Evolutionary conservation across 2,888 invertebrate genomes (phyloP).

Genomic region (Frankliniella intonsa): DNA sequence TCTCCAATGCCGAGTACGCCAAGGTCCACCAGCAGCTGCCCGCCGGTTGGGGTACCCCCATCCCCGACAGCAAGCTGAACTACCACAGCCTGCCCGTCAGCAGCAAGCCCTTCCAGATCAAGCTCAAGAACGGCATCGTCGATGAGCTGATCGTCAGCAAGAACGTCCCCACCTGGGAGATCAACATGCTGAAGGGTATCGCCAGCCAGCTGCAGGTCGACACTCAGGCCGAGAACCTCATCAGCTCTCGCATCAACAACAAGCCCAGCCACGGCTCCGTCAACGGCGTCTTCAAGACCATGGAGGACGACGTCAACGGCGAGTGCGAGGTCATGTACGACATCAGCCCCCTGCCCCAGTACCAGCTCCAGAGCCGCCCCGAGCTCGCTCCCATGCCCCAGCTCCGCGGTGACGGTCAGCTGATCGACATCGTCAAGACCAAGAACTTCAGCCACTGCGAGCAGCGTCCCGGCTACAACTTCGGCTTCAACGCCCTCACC

Average conservation of each 20-base stretch:
- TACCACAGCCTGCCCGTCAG: constrained; percentile 54
- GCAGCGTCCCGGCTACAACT: constrained; percentile 59
- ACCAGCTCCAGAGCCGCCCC: constrained; percentile 53
- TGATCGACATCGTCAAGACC: constrained; percentile 60
- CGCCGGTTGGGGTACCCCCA: constrained; percentile 49
- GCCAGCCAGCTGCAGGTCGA: constrained; percentile 65
- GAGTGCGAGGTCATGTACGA: constrained; percentile 62
- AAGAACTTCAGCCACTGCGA: constrained; percentile 61
- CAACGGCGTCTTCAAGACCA: constrained; percentile 58
- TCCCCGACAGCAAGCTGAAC: constrained; percentile 51
- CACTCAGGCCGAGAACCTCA: constrained; percentile 53
- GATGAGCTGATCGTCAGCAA: constrained; percentile 54
- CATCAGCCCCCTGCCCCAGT: constrained; percentile 56
- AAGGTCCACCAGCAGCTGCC: constrained; percentile 53
- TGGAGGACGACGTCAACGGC: constrained; percentile 68
- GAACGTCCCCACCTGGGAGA: constrained; percentile 55
- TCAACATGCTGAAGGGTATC: constrained; percentile 65
- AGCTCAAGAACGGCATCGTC: constrained; percentile 58
- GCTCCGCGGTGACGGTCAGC: constrained; percentile 45
- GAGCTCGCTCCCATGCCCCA: constrained; percentile 51
- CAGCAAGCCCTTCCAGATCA: constrained; percentile 59
- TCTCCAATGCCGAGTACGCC: constrained; percentile 54
- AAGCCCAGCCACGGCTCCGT: constrained; percentile 47
- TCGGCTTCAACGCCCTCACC: constrained; percentile 56
- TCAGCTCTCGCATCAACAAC: constrained; percentile 48